phyloP scores from a whole-genome alignment of 2,113 vertebrate species.

The Hemibagrus wyckioides region DNA sequence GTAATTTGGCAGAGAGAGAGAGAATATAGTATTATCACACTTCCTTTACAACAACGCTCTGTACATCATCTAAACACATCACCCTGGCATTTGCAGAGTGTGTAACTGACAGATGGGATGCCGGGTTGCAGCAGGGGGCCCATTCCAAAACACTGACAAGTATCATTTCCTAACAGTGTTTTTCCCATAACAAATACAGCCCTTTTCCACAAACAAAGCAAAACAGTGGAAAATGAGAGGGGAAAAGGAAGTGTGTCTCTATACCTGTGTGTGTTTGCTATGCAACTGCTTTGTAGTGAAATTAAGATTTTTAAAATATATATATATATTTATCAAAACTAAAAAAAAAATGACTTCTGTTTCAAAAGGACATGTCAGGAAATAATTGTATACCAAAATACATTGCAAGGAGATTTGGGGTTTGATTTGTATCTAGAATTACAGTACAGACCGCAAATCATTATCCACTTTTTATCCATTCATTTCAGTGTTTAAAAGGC shows the following conservation, averaged over 20 bases:
- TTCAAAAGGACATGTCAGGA: neutral
- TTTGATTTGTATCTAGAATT: constrained; percentile 18
- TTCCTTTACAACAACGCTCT: neutral
- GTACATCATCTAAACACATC: constrained; percentile 13
- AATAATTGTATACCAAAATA: neutral
- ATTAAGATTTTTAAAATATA: neutral
- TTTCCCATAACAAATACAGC: constrained; percentile 5
- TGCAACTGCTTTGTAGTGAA: neutral
- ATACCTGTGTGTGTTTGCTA: neutral
- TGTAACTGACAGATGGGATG: neutral
- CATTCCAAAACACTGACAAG: constrained; percentile 32
- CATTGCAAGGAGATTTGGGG: neutral
- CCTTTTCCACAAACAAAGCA: constrained; percentile 33
- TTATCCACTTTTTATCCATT: neutral
- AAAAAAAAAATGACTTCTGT: neutral
- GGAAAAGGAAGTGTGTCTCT: neutral
- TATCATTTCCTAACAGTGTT: constrained; percentile 28
- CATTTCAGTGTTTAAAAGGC: neutral
- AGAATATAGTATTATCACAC: neutral
- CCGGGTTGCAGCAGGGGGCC: neutral
- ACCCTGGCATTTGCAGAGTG: neutral
- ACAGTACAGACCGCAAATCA: neutral
- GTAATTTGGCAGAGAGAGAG: neutral
- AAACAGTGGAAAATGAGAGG: constrained; percentile 2
- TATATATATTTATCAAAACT: too few species aligned